Conservation (phyloP, 2,888 invertebrate species). For the Leptogaster cylindrica region DNA sequence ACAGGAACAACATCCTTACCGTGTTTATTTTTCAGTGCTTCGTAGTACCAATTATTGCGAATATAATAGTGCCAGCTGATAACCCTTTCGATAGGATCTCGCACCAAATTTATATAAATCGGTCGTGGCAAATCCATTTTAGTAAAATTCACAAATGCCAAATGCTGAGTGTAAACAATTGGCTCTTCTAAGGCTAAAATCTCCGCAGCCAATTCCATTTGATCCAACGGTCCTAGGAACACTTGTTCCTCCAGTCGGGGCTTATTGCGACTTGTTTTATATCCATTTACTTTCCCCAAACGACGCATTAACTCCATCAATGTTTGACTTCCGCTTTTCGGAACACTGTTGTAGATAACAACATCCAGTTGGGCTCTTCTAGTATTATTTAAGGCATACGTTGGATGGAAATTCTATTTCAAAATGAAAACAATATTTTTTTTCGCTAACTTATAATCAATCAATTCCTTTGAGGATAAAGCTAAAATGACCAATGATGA, state of each 20-base stretch:
- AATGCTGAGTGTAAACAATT: conserved; percentile 84
- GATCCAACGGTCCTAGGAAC: conserved; percentile 75
- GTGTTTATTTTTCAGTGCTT: conserved; percentile 77
- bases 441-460: too few relatives aligned
- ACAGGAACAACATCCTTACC: conserved; percentile 42
- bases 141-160: conserved; percentile 87
- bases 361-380: conserved; percentile 65
- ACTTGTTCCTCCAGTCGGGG: conserved; percentile 86
- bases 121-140: conserved; percentile 79
- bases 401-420: too few relatives aligned
- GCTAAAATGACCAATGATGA: too few relatives aligned
- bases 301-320: conserved; percentile 82
- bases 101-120: conserved; percentile 86
- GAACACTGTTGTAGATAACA: conserved; percentile 69
- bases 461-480: too few relatives aligned
- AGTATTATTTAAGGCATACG: conserved; percentile 77
- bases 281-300: conserved; percentile 63
- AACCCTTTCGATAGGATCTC: conserved; percentile 87
- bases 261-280: conserved; percentile 69
- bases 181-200: conserved; percentile 77
- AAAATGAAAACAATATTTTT: not conserved
- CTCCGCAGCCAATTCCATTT: conserved; percentile 73
- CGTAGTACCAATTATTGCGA: conserved; percentile 88
- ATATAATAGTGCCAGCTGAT: conserved; percentile 94
- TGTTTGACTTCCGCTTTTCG: conserved; percentile 89